These are phyloP conservation scores for Ciconia boyciana DNA, from an alignment of 2,113 vertebrate genomes.

Conservation along the genomic window DNA sequence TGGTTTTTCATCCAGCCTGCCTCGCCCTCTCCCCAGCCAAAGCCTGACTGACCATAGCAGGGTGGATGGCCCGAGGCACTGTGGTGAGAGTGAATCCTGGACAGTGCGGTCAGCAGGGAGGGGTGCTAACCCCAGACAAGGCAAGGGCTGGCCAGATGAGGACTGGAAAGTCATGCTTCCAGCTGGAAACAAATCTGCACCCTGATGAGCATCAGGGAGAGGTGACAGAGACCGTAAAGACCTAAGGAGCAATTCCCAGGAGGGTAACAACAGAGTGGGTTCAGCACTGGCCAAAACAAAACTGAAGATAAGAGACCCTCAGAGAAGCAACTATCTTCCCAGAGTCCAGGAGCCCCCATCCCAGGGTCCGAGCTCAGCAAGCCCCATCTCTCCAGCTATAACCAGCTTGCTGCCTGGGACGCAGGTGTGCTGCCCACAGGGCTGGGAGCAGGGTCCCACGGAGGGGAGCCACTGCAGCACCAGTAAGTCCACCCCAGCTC, in stretches of 20 bases:
- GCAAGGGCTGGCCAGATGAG: neutral
- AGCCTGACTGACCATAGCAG: neutral
- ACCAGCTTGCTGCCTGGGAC: neutral
- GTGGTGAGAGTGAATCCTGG: neutral
- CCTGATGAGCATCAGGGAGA: neutral
- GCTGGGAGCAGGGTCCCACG: neutral
- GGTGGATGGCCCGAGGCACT: neutral
- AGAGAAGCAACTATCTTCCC: neutral
- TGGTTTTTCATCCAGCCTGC: constrained; percentile 6
- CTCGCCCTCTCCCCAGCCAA: constrained; percentile 2
- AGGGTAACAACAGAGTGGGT: neutral
- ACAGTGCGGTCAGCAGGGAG: neutral
- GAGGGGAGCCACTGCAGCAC: neutral
- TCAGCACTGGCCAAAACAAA: neutral
- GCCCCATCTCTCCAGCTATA: neutral
- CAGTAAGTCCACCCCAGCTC: neutral
- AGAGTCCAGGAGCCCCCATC: neutral
- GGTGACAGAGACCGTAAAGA: neutral
- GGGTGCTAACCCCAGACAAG: neutral
- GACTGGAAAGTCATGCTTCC: neutral
- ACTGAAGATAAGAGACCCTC: neutral
- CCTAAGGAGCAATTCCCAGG: neutral
- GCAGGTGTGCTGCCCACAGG: accelerated
- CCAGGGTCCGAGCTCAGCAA: neutral
- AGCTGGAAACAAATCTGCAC: neutral